These are phyloP conservation scores for Orthonevra nobilis DNA, from an alignment of 2,888 invertebrate species.

Conservation along the genomic window DNA sequence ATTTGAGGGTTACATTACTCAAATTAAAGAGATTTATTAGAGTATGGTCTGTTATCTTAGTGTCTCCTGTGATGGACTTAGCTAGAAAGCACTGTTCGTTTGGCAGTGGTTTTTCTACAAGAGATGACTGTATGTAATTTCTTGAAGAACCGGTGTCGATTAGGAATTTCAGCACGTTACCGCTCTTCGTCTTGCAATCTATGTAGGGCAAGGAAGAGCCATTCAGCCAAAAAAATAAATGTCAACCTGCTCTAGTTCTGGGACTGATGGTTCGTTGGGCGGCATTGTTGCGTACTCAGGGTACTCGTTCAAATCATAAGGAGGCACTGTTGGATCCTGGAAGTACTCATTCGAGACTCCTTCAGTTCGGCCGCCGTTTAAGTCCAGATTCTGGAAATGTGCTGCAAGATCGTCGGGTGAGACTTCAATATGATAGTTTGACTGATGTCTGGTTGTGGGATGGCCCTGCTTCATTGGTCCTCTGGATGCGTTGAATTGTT, in stretches of 20 bases:
- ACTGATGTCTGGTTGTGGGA: too few species aligned
- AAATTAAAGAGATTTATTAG: not conserved
- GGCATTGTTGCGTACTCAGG: not conserved
- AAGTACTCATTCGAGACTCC: too few species aligned
- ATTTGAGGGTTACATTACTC: not conserved
- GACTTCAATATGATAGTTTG: too few species aligned
- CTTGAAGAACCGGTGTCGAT: constrained; percentile 16
- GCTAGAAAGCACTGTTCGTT: constrained; percentile 2
- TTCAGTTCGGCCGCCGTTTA: too few species aligned
- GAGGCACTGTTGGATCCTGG: too few species aligned
- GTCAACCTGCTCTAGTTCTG: constrained; percentile 3
- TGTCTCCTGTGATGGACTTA: not conserved
- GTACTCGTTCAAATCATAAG: too few species aligned
- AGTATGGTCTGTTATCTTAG: not conserved
- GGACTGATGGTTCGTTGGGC: not conserved
- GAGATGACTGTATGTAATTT: not conserved
- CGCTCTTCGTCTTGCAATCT: constrained; percentile 22
- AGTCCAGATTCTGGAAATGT: too few species aligned
- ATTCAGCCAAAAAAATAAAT: constrained; percentile 7
- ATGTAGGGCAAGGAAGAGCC: constrained; percentile 19
- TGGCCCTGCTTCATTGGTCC: too few species aligned
- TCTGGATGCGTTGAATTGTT: too few species aligned
- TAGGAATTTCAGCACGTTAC: not conserved
- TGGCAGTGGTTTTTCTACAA: not conserved
- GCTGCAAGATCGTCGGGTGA: too few species aligned